Conservation (phyloP, 2,797 vertebrate species). For the Notoglanidium macrostoma region DNA sequence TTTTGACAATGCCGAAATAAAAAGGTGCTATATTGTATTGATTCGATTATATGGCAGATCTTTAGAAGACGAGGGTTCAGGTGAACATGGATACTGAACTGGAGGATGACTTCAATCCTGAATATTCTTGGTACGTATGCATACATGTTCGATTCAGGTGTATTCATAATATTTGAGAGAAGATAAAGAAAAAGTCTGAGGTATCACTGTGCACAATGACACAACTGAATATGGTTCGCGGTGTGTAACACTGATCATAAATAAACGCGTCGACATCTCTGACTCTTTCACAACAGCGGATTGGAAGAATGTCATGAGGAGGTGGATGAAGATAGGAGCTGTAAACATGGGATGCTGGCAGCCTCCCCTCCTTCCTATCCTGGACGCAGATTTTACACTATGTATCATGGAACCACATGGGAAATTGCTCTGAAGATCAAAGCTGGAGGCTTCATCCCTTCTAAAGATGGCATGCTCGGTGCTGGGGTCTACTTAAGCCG, state of each 20-base stretch:
- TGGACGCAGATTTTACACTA: background rate
- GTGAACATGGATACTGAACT: background rate
- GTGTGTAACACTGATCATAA: no score
- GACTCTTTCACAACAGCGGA: background rate
- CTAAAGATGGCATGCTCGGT: constrained; percentile 47
- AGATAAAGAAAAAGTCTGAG: no score
- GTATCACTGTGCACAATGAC: no score
- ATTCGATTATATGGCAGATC: no score
- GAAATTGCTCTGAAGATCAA: constrained; percentile 26
- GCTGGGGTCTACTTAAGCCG: constrained; percentile 49
- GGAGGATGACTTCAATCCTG: background rate
- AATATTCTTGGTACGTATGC: background rate
- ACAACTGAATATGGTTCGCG: no score
- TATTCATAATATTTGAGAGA: no score
- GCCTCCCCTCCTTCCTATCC: background rate
- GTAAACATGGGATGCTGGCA: background rate
- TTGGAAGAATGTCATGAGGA: background rate
- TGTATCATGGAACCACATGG: constrained; percentile 49
- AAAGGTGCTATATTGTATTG: no score
- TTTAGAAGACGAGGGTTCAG: no score
- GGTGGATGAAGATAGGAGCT: background rate
- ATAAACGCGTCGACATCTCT: background rate
- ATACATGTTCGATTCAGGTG: background rate
- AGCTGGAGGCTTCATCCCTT: constrained; percentile 23
- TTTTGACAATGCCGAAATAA: background rate